Conservation (phyloP, 2,888 invertebrate genomes). For the Drosophila kokeensis region DNA sequence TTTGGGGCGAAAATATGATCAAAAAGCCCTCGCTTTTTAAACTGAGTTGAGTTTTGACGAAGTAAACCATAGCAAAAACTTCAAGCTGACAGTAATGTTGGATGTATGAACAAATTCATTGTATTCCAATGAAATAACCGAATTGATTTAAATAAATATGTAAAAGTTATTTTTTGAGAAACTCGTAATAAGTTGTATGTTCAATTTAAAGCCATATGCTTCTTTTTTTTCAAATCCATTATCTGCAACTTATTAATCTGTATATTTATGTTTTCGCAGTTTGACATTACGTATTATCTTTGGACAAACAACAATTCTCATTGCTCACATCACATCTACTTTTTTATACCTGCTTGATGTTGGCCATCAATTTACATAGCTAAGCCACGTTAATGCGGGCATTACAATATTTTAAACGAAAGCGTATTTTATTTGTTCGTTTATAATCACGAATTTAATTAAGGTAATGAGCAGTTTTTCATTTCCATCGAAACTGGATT, state of each 20-base stretch:
- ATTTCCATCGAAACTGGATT: conserved; percentile 60
- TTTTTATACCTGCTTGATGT: background rate
- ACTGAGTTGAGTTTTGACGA: no score
- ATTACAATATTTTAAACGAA: conserved; percentile 70
- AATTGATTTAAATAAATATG: background rate
- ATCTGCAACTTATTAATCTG: background rate
- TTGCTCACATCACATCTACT: background rate
- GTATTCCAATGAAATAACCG: background rate
- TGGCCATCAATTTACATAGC: conserved; percentile 63
- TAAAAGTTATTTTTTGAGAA: background rate
- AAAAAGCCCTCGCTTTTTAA: no score
- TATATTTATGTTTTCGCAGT: background rate
- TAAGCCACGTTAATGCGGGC: conserved; percentile 63
- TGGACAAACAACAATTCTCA: background rate
- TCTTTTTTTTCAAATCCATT: background rate
- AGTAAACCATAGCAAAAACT: background rate
- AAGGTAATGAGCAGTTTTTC: conserved; percentile 61
- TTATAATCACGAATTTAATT: conserved; percentile 78
- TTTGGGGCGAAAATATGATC: no score
- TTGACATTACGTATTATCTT: background rate
- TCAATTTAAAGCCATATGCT: background rate
- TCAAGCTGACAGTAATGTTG: background rate
- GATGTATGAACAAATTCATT: background rate
- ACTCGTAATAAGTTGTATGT: background rate
- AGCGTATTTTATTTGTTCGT: conserved; percentile 63